Conservation (phyloP, 2,797 vertebrate species). For the Perodicticus potto region DNA sequence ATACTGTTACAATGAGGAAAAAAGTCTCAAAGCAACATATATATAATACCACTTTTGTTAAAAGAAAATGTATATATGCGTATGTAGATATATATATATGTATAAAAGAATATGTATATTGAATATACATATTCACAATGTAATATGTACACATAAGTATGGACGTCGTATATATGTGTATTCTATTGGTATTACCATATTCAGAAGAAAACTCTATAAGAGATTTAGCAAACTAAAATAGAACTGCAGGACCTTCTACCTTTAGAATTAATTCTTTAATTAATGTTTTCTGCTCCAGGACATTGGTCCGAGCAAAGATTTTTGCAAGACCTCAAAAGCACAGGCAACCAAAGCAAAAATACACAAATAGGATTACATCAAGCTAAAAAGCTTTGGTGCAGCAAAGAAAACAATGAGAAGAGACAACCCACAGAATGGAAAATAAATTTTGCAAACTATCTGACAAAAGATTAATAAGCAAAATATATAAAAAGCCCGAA, state of each 20-base stretch:
- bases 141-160: not conserved
- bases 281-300: not conserved
- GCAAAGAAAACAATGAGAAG: not conserved
- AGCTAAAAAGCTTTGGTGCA: not conserved
- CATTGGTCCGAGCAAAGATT: not conserved
- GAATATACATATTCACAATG: not conserved
- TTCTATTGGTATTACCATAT: not conserved
- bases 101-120: not conserved
- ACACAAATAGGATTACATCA: not conserved
- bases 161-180: not conserved
- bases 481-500: not conserved
- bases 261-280: too few relatives aligned
- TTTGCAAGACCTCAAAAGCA: not conserved
- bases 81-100: not conserved
- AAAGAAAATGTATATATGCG: not conserved
- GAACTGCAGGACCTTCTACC: not conserved
- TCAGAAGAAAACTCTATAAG: not conserved
- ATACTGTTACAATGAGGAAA: not conserved
- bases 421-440: not conserved
- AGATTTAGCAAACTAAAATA: conserved; percentile 28
- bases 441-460: not conserved
- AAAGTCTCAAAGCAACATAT: not conserved
- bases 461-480: not conserved
- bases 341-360: not conserved
- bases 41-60: not conserved